Evolutionary conservation across 2,113 vertebrate genomes (phyloP).

Genomic region (Strigops habroptila): DNA sequence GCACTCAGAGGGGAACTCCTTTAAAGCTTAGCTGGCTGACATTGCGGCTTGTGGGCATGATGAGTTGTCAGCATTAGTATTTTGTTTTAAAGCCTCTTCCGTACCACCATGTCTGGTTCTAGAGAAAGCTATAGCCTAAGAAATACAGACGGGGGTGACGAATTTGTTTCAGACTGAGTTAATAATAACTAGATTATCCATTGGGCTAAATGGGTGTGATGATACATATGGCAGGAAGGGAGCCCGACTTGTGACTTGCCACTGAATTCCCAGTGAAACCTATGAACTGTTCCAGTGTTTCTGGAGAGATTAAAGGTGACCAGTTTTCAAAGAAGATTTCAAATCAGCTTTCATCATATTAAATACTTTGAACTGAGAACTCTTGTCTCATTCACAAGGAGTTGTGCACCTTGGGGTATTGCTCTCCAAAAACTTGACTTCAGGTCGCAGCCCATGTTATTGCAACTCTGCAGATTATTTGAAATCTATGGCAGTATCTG

Average conservation of each 20-base stretch:
- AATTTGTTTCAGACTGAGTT: not conserved
- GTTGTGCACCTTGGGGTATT: not conserved
- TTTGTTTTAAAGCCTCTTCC: not conserved
- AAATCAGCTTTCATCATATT: not conserved
- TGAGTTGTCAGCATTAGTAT: not conserved
- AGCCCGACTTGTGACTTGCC: not conserved
- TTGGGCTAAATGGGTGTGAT: not conserved
- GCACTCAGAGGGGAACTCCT: not conserved
- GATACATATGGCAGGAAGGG: accelerated
- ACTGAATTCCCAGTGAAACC: not conserved
- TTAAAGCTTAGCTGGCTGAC: not conserved
- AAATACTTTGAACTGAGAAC: not conserved
- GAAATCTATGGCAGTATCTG: not conserved
- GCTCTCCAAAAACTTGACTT: not conserved
- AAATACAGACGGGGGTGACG: not conserved
- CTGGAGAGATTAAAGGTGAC: not conserved
- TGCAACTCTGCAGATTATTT: not conserved
- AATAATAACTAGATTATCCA: not conserved
- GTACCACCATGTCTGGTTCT: not conserved
- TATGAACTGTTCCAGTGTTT: not conserved
- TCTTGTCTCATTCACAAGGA: not conserved
- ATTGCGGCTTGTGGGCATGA: not conserved
- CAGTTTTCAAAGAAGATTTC: not conserved
- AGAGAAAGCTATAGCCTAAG: not conserved
- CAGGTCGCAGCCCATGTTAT: not conserved